Conservation (phyloP, 2,797 vertebrate species). For the Naso thynnoides region DNA sequence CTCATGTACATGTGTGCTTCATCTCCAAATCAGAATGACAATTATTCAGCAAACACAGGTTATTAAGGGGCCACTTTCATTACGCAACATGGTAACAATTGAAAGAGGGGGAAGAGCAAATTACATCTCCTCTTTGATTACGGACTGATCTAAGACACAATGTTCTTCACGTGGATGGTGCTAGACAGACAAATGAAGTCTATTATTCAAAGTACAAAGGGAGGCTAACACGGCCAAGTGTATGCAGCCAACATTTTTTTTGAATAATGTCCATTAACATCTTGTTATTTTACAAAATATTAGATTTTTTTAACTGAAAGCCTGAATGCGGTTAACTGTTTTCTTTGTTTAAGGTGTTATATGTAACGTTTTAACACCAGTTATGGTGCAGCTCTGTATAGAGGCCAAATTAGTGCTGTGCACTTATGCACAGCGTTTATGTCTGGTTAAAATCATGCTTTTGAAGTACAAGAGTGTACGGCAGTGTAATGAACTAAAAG, state of each 20-base stretch:
- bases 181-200: conserved; percentile 34
- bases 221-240: conserved; percentile 28
- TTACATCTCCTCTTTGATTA: conserved; percentile 36
- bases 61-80: conserved; percentile 34
- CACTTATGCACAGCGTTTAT: too few relatives aligned
- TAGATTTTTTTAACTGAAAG: background rate
- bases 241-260: conserved; percentile 9
- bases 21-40: conserved; percentile 45
- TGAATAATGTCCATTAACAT: conserved; percentile 2
- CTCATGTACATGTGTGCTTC: conserved; percentile 5
- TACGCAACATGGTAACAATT: conserved; percentile 46
- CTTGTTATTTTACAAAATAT: background rate
- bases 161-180: conserved; percentile 37
- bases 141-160: conserved; percentile 42
- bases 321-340: conserved; percentile 11
- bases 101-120: conserved; percentile 32
- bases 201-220: conserved; percentile 46
- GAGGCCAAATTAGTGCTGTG: too few relatives aligned
- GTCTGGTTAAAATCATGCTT: too few relatives aligned
- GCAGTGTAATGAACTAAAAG: too few relatives aligned
- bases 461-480: too few relatives aligned
- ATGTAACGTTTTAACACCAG: too few relatives aligned
- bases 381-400: too few relatives aligned
- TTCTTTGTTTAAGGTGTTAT: background rate
- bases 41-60: conserved; percentile 42